These are phyloP conservation scores for Silvanus unidentatus DNA, from an alignment of 2,888 invertebrate genomes.

Conservation along the genomic window DNA sequence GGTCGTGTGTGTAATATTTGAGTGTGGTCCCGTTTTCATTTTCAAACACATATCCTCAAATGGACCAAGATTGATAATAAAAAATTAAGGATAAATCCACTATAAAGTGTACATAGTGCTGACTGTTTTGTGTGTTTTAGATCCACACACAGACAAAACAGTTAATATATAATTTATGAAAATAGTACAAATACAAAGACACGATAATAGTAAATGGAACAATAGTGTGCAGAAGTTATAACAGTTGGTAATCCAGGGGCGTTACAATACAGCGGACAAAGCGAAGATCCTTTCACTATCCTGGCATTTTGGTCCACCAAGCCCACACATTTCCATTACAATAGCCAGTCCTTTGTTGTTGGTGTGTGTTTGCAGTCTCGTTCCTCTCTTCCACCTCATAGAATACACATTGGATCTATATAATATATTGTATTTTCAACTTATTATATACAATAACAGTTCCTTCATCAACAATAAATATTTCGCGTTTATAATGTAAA, in stretches of 20 bases:
- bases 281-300: slow-evolving; percentile 29
- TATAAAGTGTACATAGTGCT: too few species aligned
- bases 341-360: slow-evolving; percentile 31
- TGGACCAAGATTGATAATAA: too few species aligned
- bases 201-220: slow-evolving; percentile 26
- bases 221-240: slow-evolving; percentile 30
- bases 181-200: slow-evolving; percentile 21
- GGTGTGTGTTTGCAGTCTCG: too few species aligned
- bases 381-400: slow-evolving; percentile 19
- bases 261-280: slow-evolving; percentile 11
- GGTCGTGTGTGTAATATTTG: slow-evolving; percentile 28
- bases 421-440: slow-evolving; percentile 25
- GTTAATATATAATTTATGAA: too few species aligned
- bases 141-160: too few species aligned
- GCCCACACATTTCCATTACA: slow-evolving; percentile 35
- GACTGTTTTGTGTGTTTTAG: too few species aligned
- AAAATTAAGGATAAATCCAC: too few species aligned
- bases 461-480: slow-evolving; percentile 18
- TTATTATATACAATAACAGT: slow-evolving; percentile 11
- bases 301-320: slow-evolving; percentile 22
- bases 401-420: slow-evolving; percentile 24
- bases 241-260: slow-evolving; percentile 19
- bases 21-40: slow-evolving; percentile 32
- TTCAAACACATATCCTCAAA: too few species aligned
- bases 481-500: slow-evolving; percentile 20